phyloP scores from a whole-genome alignment of 2,113 vertebrate genomes.

The Paracanthobrama guichenoti region DNA sequence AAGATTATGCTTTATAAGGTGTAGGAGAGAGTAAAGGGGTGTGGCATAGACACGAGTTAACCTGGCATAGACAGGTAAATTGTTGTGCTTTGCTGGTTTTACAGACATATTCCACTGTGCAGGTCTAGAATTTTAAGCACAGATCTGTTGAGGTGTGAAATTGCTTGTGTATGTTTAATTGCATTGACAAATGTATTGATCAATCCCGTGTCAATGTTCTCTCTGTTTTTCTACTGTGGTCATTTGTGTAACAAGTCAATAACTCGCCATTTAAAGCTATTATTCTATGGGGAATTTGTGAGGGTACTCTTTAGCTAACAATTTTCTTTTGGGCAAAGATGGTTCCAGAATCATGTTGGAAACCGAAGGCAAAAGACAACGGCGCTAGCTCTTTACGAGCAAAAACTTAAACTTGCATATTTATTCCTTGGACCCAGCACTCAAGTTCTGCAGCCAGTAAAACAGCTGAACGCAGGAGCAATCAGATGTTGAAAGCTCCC shows the following conservation, averaged over 20 bases:
- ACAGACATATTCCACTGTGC: slow-evolving; percentile 14
- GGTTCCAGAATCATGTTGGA: not conserved
- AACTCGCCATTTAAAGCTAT: slow-evolving; percentile 29
- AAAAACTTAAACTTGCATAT: not conserved
- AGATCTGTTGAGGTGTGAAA: slow-evolving; percentile 46
- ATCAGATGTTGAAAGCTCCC: slow-evolving; percentile 9
- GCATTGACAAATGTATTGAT: slow-evolving; percentile 53
- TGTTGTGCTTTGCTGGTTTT: slow-evolving; percentile 9
- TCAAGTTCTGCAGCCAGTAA: not conserved
- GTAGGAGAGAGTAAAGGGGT: not conserved
- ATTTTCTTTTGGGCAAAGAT: not conserved
- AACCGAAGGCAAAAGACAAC: not conserved
- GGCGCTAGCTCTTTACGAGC: not conserved
- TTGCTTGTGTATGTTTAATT: slow-evolving; percentile 56
- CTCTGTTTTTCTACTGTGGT: slow-evolving; percentile 39
- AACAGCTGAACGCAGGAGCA: not conserved
- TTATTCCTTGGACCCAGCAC: not conserved
- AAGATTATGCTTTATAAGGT: not conserved
- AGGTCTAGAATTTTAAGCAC: slow-evolving; percentile 29
- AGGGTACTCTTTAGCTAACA: not conserved
- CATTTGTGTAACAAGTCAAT: slow-evolving; percentile 28
- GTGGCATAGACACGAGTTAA: not conserved
- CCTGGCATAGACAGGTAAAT: slow-evolving; percentile 6
- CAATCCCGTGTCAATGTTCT: slow-evolving; percentile 21
- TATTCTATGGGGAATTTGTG: not conserved